A percentile compares a stretch with the other conserved stretches of the same genome.
phyloP scores from a whole-genome alignment of 2,797 vertebrate species.

The Gorsachius magnificus region DNA sequence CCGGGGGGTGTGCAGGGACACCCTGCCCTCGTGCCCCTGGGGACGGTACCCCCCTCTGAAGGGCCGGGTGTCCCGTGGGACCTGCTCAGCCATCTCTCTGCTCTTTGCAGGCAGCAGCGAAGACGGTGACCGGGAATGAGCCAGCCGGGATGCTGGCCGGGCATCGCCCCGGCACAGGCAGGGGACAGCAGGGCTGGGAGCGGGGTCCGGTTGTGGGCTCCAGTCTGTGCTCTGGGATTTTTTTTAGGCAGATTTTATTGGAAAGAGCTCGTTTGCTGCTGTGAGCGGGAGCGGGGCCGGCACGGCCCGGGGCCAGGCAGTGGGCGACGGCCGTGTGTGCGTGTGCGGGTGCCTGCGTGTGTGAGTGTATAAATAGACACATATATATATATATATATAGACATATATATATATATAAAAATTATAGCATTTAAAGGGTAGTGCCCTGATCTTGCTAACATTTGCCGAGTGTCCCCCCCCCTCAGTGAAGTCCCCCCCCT shows the following conservation, averaged over 20 bases:
- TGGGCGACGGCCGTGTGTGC: not conserved
- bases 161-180: not conserved
- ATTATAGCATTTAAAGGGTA: conserved; percentile 64
- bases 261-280: conserved; percentile 49
- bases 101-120: conserved; percentile 80
- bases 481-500: not conserved
- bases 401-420: conserved; percentile 58
- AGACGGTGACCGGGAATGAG: conserved; percentile 81
- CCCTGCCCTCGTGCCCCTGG: not conserved
- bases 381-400: not conserved
- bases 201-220: not conserved
- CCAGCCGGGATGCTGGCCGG: not conserved
- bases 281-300: conserved; percentile 30
- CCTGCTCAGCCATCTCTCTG: not conserved
- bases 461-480: not conserved
- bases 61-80: accelerated
- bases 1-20: accelerated
- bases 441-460: conserved; percentile 71
- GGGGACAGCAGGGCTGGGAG: not conserved
- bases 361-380: conserved; percentile 17
- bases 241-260: conserved; percentile 40
- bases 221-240: not conserved
- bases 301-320: not conserved
- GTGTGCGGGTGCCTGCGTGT: conserved; percentile 34
- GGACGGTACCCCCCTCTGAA: accelerated